Evolutionary conservation across 2,888 invertebrate species (phyloP).

Genomic region (Gari tellinella): DNA sequence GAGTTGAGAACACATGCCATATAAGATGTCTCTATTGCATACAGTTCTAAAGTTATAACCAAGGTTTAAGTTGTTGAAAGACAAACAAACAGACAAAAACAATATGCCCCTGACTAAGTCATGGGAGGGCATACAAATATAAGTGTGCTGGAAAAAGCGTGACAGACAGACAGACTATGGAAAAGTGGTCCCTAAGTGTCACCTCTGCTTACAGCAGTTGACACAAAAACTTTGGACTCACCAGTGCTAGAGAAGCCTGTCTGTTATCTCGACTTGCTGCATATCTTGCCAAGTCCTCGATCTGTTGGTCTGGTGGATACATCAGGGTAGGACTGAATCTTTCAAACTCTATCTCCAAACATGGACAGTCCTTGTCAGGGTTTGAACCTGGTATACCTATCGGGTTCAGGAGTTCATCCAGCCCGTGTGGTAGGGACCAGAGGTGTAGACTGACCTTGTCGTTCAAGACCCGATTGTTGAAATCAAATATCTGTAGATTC

Average conservation of each 20-base stretch:
- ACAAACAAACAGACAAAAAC: too few species aligned
- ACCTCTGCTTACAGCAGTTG: too few species aligned
- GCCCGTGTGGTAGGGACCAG: conserved; percentile 85
- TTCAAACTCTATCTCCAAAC: conserved; percentile 86
- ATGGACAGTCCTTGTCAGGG: conserved; percentile 85
- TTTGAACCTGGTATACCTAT: conserved; percentile 84
- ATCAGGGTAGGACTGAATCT: conserved; percentile 83
- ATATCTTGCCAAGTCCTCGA: conserved; percentile 83
- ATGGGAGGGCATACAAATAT: too few species aligned
- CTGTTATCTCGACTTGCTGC: conserved; percentile 55
- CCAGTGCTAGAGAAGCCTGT: conserved; percentile 32
- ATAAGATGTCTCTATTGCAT: too few species aligned
- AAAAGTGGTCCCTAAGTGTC: too few species aligned
- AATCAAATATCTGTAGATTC: conserved; percentile 87
- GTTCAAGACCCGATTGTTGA: conserved; percentile 85
- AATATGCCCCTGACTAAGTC: too few species aligned
- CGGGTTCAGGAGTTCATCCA: conserved; percentile 82
- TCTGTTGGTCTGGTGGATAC: conserved; percentile 84
- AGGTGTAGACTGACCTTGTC: conserved; percentile 85
- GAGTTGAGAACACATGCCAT: too few species aligned
- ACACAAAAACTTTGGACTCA: too few species aligned
- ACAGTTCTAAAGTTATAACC: too few species aligned
- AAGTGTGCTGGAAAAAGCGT: too few species aligned
- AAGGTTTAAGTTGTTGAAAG: too few species aligned
- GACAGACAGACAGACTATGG: too few species aligned